Conservation (phyloP, 1,140 invertebrate genomes). For the Notospermus geniculatus region DNA sequence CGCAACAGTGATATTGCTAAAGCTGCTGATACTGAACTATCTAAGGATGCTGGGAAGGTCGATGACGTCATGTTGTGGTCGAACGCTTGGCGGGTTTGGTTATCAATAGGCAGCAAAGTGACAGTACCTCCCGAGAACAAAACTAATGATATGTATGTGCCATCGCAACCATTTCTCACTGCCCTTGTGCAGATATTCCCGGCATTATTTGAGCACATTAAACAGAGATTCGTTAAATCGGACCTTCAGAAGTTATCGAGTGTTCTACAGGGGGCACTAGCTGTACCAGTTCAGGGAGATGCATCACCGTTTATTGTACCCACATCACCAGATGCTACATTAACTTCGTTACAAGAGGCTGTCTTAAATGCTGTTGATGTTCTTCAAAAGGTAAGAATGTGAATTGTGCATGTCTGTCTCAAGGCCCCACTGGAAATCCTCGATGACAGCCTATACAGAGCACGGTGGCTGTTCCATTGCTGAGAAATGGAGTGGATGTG, state of each 20-base stretch:
- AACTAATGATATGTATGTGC: conserved; percentile 69
- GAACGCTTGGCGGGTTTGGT: conserved; percentile 80
- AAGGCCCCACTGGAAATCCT: too few relatives aligned
- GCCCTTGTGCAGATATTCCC: conserved; percentile 93
- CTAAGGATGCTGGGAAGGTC: conserved; percentile 27
- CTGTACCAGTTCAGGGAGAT: conserved; percentile 79
- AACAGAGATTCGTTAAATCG: conserved; percentile 68
- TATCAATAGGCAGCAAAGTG: conserved; percentile 78
- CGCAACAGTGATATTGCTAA: conserved; percentile 27
- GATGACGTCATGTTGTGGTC: conserved; percentile 65
- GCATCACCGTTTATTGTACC: conserved; percentile 74
- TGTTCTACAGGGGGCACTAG: conserved; percentile 74
- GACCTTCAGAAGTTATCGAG: conserved; percentile 78
- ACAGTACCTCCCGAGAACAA: conserved; percentile 65
- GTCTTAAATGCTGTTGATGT: conserved; percentile 77
- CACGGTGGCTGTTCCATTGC: too few relatives aligned
- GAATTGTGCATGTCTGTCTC: too few relatives aligned
- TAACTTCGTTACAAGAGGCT: conserved; percentile 81
- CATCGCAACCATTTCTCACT: conserved; percentile 88
- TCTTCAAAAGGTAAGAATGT: conserved; percentile 66
- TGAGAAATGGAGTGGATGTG: too few relatives aligned
- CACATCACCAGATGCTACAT: conserved; percentile 66
- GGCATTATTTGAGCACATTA: conserved; percentile 85
- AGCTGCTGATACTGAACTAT: conserved; percentile 14
- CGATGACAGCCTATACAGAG: too few relatives aligned